A percentile compares a stretch with the other conserved stretches of the same genome.
Conservation (phyloP, 2,797 vertebrate species). For the Hirundo rustica region DNA sequence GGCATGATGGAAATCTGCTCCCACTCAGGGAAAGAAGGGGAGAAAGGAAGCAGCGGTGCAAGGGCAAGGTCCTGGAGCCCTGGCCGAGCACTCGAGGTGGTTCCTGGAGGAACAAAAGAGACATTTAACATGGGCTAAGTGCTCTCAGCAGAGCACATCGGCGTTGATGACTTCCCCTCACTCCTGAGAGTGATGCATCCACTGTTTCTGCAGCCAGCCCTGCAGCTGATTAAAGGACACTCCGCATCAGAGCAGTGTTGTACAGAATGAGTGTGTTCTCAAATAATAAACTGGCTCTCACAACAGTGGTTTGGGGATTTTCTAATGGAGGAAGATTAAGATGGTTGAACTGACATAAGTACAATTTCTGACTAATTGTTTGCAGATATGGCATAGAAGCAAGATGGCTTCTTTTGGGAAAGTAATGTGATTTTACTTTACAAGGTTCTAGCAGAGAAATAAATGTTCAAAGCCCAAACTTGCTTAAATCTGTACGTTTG, state of each 20-base stretch:
- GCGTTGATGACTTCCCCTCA: neutral
- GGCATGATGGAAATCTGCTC: neutral
- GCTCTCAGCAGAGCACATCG: neutral
- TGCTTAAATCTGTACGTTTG: neutral
- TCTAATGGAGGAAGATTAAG: conserved; percentile 78
- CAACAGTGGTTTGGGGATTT: conserved; percentile 74
- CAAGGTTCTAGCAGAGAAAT: neutral
- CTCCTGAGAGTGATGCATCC: neutral
- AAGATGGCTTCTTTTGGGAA: conserved; percentile 27
- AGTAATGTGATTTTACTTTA: neutral
- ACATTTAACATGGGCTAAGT: neutral
- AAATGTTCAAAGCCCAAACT: neutral
- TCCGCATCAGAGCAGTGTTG: neutral
- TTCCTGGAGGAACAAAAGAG: neutral
- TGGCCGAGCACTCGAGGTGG: neutral
- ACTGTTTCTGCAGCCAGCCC: neutral
- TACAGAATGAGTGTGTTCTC: conserved; percentile 81
- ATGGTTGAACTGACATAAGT: conserved; percentile 81
- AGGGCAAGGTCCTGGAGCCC: neutral
- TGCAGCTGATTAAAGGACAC: conserved; percentile 57
- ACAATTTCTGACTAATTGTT: conserved; percentile 84
- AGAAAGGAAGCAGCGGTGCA: neutral
- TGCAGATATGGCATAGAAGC: conserved; percentile 75
- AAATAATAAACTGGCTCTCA: conserved; percentile 87
- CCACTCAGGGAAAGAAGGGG: neutral